Evolutionary conservation across 2,888 invertebrate species (phyloP).

Genomic region (Malthinus flaveolus): DNA sequence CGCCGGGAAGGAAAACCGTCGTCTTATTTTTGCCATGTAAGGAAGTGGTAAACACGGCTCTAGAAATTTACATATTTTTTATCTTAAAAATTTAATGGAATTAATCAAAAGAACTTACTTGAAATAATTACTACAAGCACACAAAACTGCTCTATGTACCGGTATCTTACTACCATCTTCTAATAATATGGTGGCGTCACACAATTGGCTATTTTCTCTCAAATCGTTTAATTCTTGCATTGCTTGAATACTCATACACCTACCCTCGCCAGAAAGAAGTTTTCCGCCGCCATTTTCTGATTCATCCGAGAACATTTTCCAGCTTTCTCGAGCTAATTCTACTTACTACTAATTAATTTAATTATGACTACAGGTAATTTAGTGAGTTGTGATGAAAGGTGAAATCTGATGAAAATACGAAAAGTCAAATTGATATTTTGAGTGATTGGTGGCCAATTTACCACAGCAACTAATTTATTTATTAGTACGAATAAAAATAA

Average conservation of each 20-base stretch:
- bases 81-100: conserved; percentile 36
- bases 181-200: conserved; percentile 82
- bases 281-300: conserved; percentile 41
- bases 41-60: conserved; percentile 84
- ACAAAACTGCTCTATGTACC: conserved; percentile 84
- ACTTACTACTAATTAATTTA: conserved; percentile 36
- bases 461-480: no score
- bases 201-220: conserved; percentile 79
- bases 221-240: conserved; percentile 85
- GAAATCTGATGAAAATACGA: conserved; percentile 36
- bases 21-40: conserved; percentile 69
- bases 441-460: no score
- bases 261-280: conserved; percentile 56
- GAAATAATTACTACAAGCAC: conserved; percentile 90
- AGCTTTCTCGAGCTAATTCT: conserved; percentile 27
- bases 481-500: no score
- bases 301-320: conserved; percentile 37
- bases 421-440: conserved; percentile 38
- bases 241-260: conserved; percentile 81
- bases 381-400: conserved; percentile 32
- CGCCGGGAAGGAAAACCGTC: conserved; percentile 75
- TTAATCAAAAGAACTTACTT: no score
- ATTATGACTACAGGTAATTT: conserved; percentile 33
- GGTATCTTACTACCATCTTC: conserved; percentile 82
- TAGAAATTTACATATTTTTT: conserved; percentile 46